Base-by-base conservation (phyloP, 2,113 vertebrate genomes). In the Syrrhaptes paradoxus region DNA sequence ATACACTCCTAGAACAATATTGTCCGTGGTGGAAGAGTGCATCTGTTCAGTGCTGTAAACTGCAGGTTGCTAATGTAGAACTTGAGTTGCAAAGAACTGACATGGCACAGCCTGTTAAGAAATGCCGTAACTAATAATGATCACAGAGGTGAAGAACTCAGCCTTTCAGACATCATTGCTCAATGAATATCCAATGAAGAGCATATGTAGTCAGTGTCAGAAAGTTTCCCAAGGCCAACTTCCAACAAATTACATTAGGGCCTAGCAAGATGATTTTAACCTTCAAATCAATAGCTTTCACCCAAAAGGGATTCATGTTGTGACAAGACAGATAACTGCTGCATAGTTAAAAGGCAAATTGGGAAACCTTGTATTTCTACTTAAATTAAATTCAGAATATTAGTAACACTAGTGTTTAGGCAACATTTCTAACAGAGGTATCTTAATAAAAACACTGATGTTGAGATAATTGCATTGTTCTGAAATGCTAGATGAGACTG, bases 221-320 rank as follows among this genome's bases (percentile, higher is more conserved):
- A 95, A 97, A 95, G 94, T 96, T 97, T 97, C 96, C 97, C 96
- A 97, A 97, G 97, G 96, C 97, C 92, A 97, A 93, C 96, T 97
- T 97, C 92, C 96, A 97, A 96, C 97, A 97, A 96, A 97, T 97
- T 97, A 68, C 95, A 97, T 96, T 93, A 96, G 92, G 90, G 72
- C 90, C 90, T 51, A 91, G 96, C 87, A 86, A 97, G 95, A 91
- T 97, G 93, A 98, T 97, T 97, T 97, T 97, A 95, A 92, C 93
- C 96, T 95, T 96, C 91, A 90, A 95, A 97, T 96, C 96, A 95
- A 93, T 96, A 96, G 89, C 77, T 92, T 96, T 96, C 94, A 96
- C 96, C 97, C 97, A 97, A 97, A 96, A 97, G 97, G 96, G 87
- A 97, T 97, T 98, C 95, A 1, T 98, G 97, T 97, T 96, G 89